These are phyloP conservation scores for Tragelaphus buxtoni DNA, from an alignment of 2,113 vertebrate species.

Conservation along the genomic window DNA sequence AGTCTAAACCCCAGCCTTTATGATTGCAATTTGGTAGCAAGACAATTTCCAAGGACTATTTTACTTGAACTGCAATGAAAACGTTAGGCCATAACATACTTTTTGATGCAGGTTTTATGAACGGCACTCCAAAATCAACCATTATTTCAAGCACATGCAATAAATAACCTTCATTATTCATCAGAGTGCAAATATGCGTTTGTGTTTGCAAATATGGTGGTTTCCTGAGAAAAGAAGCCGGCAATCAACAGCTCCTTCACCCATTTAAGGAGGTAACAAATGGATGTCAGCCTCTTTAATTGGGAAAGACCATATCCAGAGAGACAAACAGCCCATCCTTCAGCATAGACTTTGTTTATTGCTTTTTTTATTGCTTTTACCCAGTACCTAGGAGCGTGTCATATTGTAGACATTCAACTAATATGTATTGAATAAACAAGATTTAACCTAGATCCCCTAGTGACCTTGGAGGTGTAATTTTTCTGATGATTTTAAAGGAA, in stretches of 20 bases:
- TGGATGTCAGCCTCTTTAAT: slow-evolving; percentile 65
- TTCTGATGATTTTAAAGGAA: slow-evolving; percentile 54
- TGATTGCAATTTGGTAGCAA: slow-evolving; percentile 85
- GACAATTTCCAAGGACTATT: slow-evolving; percentile 82
- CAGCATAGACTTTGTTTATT: slow-evolving; percentile 34
- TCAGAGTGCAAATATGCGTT: slow-evolving; percentile 79
- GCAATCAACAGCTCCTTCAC: slow-evolving; percentile 73
- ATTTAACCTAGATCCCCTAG: background rate
- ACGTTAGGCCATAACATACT: slow-evolving; percentile 77
- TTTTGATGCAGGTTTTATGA: slow-evolving; percentile 81
- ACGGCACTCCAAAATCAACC: slow-evolving; percentile 80
- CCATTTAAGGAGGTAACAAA: slow-evolving; percentile 79
- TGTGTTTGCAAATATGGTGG: slow-evolving; percentile 79
- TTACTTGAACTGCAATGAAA: slow-evolving; percentile 83
- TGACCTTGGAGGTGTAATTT: slow-evolving; percentile 17
- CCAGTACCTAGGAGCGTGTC: background rate
- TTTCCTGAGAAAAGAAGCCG: slow-evolving; percentile 71
- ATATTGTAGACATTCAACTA: background rate
- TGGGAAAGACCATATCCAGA: slow-evolving; percentile 70
- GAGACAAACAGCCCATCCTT: slow-evolving; percentile 49
- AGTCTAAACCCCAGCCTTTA: slow-evolving; percentile 83
- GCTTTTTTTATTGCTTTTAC: too few relatives aligned
- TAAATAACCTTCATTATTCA: slow-evolving; percentile 85
- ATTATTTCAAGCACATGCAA: slow-evolving; percentile 83
- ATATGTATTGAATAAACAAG: background rate